These are phyloP conservation scores for Drosophila phalerata DNA, from an alignment of 2,888 invertebrate species.

Conservation along the genomic window DNA sequence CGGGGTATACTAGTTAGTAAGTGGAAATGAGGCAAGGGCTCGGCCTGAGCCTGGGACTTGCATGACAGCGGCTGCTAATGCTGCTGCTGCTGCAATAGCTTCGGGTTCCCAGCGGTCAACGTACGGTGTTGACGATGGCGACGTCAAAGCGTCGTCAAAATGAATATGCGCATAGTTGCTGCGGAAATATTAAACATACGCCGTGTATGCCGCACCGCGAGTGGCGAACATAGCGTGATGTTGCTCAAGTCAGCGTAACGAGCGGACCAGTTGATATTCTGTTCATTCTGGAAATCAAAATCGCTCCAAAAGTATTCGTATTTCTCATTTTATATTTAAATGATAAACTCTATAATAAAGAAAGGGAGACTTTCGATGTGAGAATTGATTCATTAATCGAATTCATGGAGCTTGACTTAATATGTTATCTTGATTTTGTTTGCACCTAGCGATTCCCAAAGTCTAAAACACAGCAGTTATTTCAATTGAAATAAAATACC, in stretches of 20 bases:
- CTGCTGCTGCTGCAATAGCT: slow-evolving; percentile 65
- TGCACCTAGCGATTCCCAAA: neutral
- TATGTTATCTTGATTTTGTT: neutral
- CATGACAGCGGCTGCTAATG: slow-evolving; percentile 66
- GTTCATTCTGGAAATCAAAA: slow-evolving; percentile 12
- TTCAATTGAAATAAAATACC: neutral
- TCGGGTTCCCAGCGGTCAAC: slow-evolving; percentile 72
- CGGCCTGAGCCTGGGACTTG: slow-evolving; percentile 23
- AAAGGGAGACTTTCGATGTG: too few relatives aligned
- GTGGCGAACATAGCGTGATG: slow-evolving; percentile 37
- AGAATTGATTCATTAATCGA: too few relatives aligned
- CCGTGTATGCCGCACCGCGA: slow-evolving; percentile 64
- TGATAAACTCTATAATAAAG: too few relatives aligned
- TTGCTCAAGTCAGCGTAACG: slow-evolving; percentile 38
- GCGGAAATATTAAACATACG: slow-evolving; percentile 79
- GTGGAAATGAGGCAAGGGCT: slow-evolving; percentile 16
- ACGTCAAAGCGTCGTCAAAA: slow-evolving; percentile 78
- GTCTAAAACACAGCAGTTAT: neutral
- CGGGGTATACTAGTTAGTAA: slow-evolving; percentile 60
- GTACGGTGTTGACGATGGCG: slow-evolving; percentile 57
- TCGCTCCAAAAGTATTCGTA: neutral
- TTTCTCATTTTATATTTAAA: too few relatives aligned
- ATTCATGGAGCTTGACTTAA: too few relatives aligned
- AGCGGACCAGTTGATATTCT: slow-evolving; percentile 20
- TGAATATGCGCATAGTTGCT: slow-evolving; percentile 76